Base-by-base conservation (phyloP, 2,888 invertebrate genomes). In the Galerucella nymphaeae region DNA sequence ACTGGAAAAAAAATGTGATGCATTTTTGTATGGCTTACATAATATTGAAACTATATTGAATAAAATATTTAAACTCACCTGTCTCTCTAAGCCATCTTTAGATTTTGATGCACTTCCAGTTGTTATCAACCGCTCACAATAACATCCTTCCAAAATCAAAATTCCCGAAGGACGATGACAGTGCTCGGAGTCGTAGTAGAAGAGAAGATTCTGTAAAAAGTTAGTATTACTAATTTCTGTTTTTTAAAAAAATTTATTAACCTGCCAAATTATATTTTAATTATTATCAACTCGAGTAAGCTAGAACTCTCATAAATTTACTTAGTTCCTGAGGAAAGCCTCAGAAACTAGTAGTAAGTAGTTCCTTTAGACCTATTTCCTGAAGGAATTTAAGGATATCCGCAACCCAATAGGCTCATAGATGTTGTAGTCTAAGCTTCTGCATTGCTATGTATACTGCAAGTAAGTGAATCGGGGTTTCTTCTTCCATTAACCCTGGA, bases 121-220 rank as follows among this genome's bases (percentile, higher is more conserved):
- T 72, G 91, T 91, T 85, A 93, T 93, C 78, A 94, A 89, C 53
- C 93, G 87, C 84, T 95, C 94, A 84, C 95, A 94, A 88, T 96
- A 96, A 80, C 95, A 95, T 0, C 96, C 96, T 85, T 97, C 97
- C 67, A 97, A 88, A 77, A 96, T 88, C 23, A 96, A 90, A 18
- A 96, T 92, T 0, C 96, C 96, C 0, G 94, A 94, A 0, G 96
- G 96, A 45, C 93, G 89, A 20, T 90, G 89, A 80, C 92, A 92
- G 82, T 91, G 90, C 83, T 96, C 96, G 66, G 92, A 93, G 84
- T 97, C 96, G 87, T 95, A 96, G 89, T 96, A 96, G 87, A 96
- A 96, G 79, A 97, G 87, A 82, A 96, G 87, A 87, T 97, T 97
- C 94, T 96, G 90, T 50, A 90, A 91, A 75, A 87, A 83, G 69